Evolutionary conservation across 2,113 vertebrate genomes (phyloP), one percentile per base, ranked within the genome.

Genomic region (Phalacrocorax carbo): DNA sequence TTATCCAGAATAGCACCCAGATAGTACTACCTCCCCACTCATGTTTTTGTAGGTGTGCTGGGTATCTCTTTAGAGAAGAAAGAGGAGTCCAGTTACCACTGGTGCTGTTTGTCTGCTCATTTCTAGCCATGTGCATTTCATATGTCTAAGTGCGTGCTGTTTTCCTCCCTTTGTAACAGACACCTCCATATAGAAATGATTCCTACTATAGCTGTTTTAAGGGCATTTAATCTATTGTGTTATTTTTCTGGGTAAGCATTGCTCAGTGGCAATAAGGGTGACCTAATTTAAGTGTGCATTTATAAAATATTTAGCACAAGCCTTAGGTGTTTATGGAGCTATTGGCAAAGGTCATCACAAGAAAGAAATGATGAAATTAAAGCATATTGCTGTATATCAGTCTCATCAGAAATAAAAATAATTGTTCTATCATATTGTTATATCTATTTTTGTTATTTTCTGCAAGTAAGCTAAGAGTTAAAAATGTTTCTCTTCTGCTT

Each of bases 401-500:
- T 57, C 32, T 29, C 20, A 54, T 25, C 6, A 81, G 40, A 20
- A 57, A 64, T 61, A 38, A 75, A 36, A 64, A 3, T 29, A 0
- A 36, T 34, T 30, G 14, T 44, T 44, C 42, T 82, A 9, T 76
- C 2, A 65, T 79, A 73, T 71, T 52, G 51, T 77, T 71, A 23
- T 23, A 27, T 34, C 7, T 79, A 25, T 54, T 76, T 40, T 36
- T 9, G 1, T 21, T 11, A 38, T 60, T 20, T 68, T 65, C 20
- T 29, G 52, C 17, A 94, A 89, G 60, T 70, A 90, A 81, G 38
- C 17, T 19, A 73, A 69, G 52, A 90, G 48, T 95, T 96, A 81
- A 97, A 80, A 96, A 66, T 80, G 12, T 49, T 75, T 94, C 36
- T 90, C 34, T 44, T 93, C 73, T 86, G 22, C 82, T 96, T 91